These are phyloP conservation scores for Apocheima hispidaria DNA, from an alignment of 2,888 invertebrate genomes.

Conservation along the genomic window DNA sequence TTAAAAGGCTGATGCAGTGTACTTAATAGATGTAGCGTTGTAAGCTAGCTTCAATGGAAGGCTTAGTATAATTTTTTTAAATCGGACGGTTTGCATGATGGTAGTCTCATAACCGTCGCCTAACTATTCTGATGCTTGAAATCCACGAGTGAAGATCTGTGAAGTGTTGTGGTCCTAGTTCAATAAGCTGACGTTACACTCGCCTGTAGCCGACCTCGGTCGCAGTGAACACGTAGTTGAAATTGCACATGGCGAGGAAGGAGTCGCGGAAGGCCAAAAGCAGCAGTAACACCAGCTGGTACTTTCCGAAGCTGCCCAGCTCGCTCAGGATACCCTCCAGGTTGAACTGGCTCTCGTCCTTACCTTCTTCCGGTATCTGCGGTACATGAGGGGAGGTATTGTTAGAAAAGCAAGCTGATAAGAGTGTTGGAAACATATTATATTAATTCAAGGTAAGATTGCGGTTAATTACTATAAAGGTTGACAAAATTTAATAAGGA, in stretches of 20 bases:
- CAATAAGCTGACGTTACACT: not conserved
- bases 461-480: too few relatives aligned
- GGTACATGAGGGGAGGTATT: not conserved
- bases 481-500: too few relatives aligned
- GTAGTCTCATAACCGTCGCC: too few relatives aligned
- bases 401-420: not conserved
- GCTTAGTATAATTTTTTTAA: too few relatives aligned
- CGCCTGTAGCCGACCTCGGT: constrained; percentile 85
- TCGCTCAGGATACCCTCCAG: constrained; percentile 81
- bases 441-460: too few relatives aligned
- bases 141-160: too few relatives aligned
- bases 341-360: constrained; percentile 62
- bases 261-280: constrained; percentile 85
- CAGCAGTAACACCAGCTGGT: constrained; percentile 82
- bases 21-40: too few relatives aligned
- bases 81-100: too few relatives aligned
- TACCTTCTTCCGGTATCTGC: constrained; percentile 28
- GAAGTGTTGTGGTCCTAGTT: not conserved
- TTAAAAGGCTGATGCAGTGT: too few relatives aligned
- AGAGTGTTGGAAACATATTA: too few relatives aligned
- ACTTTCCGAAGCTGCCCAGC: constrained; percentile 86
- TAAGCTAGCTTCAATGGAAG: too few relatives aligned
- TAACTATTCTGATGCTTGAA: too few relatives aligned
- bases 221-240: constrained; percentile 86
- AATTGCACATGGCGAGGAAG: constrained; percentile 83